Percentiles rank a stretch among this genome's conserved stretches.
Conservation (phyloP, 2,797 vertebrate genomes). For the Iguana delicatissima region DNA sequence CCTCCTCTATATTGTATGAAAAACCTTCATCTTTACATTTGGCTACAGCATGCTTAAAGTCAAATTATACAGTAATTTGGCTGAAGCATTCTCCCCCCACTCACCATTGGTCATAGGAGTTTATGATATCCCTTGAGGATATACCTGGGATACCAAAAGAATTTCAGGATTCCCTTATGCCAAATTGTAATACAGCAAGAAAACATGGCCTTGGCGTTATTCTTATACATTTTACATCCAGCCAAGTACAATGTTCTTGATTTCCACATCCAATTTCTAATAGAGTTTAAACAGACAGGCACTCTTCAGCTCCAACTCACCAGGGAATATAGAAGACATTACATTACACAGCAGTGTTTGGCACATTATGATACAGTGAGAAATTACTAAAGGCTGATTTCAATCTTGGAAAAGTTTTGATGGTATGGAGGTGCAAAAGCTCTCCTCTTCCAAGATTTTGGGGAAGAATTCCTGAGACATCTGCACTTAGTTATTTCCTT, state of each 20-base stretch:
- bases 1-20: not conserved
- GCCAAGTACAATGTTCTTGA: not conserved
- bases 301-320: not conserved
- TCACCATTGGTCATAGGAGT: not conserved
- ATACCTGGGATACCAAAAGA: not conserved
- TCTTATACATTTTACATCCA: not conserved
- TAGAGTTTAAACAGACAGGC: not conserved
- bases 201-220: accelerated
- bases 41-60: not conserved
- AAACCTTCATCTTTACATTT: not conserved
- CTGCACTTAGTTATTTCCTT: conserved; percentile 28
- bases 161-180: conserved; percentile 3
- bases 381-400: not conserved
- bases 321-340: not conserved
- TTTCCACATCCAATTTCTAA: accelerated
- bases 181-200: not conserved
- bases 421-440: not conserved
- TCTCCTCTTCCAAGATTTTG: not conserved
- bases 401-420: conserved; percentile 3
- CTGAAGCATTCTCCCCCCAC: not conserved
- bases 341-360: not conserved
- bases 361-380: not conserved
- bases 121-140: conserved; percentile 37
- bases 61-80: not conserved
- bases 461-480: conserved; percentile 21